Conservation (phyloP, 2,888 invertebrate genomes). For the Melieria crassipennis region DNA sequence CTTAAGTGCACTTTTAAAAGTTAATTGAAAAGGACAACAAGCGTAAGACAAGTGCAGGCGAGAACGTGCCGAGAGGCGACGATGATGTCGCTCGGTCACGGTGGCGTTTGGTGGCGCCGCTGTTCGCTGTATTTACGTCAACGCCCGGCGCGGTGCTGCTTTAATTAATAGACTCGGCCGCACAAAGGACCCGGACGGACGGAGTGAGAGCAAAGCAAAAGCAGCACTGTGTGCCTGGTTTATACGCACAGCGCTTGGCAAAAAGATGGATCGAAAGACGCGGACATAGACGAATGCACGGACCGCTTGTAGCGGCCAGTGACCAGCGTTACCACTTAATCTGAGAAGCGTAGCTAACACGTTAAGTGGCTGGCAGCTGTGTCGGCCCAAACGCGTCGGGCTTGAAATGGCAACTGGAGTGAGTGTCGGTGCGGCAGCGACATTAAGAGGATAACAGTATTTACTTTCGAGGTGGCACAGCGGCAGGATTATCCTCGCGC, state of each 20-base stretch:
- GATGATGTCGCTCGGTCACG: slow-evolving; percentile 38
- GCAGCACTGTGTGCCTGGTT: neutral
- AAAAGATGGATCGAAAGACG: neutral
- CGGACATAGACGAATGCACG: neutral
- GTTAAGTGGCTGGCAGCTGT: slow-evolving; percentile 29
- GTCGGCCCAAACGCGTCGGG: slow-evolving; percentile 10
- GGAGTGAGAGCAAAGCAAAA: neutral
- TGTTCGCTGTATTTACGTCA: slow-evolving; percentile 5
- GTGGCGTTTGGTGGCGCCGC: slow-evolving; percentile 41
- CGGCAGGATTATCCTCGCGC: too few species aligned
- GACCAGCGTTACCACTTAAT: slow-evolving; percentile 28
- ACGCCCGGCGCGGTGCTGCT: slow-evolving; percentile 31
- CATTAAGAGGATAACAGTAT: too few species aligned
- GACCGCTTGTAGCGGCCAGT: neutral
- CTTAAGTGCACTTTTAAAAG: slow-evolving; percentile 42
- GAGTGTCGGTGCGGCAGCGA: too few species aligned
- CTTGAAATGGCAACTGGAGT: neutral
- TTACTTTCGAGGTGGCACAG: too few species aligned
- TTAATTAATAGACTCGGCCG: slow-evolving; percentile 33
- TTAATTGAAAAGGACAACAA: slow-evolving; percentile 39
- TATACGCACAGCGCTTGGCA: neutral
- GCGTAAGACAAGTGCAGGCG: neutral
- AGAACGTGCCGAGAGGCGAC: neutral
- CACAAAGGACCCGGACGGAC: neutral
- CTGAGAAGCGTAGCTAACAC: slow-evolving; percentile 35